Percentiles rank a stretch among this genome's conserved stretches.
Conservation (phyloP, 1,140 invertebrate species). For the Drosophila guanche region DNA sequence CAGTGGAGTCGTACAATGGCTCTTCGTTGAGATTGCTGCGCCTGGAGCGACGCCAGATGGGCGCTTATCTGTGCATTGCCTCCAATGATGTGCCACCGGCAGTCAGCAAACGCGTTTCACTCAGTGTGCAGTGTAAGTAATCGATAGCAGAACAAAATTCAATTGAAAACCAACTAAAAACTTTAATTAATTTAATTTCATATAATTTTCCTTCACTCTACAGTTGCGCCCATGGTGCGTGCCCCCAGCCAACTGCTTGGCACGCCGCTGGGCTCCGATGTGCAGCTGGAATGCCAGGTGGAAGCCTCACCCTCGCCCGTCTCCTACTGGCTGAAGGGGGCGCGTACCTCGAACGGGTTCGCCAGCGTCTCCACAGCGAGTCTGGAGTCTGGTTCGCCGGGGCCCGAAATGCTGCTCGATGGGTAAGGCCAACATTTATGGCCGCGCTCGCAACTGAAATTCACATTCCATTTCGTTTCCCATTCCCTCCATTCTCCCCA, state of each 20-base stretch:
- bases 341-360: slow-evolving; percentile 83
- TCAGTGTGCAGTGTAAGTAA: slow-evolving; percentile 94
- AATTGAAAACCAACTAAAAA: too few relatives aligned
- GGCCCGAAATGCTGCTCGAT: slow-evolving; percentile 89
- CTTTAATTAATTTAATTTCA: too few relatives aligned
- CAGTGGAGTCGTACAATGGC: slow-evolving; percentile 90
- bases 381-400: slow-evolving; percentile 77
- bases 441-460: too few relatives aligned
- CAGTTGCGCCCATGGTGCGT: slow-evolving; percentile 92
- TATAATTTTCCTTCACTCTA: slow-evolving; percentile 9
- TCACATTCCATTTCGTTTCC: not conserved
- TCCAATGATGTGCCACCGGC: slow-evolving; percentile 95
- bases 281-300: slow-evolving; percentile 91
- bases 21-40: slow-evolving; percentile 89
- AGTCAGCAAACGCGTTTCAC: slow-evolving; percentile 92
- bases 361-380: slow-evolving; percentile 71
- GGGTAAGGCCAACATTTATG: slow-evolving; percentile 85
- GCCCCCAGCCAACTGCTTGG: slow-evolving; percentile 92
- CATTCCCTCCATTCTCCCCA: not conserved
- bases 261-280: slow-evolving; percentile 90
- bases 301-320: slow-evolving; percentile 93
- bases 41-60: slow-evolving; percentile 93
- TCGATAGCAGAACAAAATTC: not conserved
- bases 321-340: slow-evolving; percentile 92
- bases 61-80: slow-evolving; percentile 93